Evolutionary conservation across 2,113 vertebrate genomes (phyloP), one percentile per base, ranked within the genome.

Genomic region (Pomatostomus ruficeps): DNA sequence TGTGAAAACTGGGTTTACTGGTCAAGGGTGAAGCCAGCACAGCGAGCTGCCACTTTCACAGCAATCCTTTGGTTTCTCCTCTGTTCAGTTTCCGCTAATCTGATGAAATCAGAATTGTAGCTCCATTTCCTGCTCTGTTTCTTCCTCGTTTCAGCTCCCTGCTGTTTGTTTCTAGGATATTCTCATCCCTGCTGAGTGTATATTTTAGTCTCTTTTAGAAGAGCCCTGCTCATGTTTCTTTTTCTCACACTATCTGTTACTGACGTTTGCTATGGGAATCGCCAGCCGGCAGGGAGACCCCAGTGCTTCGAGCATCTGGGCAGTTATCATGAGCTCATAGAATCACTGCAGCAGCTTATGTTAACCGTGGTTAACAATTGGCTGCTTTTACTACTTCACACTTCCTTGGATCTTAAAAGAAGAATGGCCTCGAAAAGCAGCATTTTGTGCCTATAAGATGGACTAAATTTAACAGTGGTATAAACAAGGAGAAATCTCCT

Each of bases 161-260:
- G 90, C 91, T 96, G 89, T 83, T 96, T 96, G 93, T 85, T 96
- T 94, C 95, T 93, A 77, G 91, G 94, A 93, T 94, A 96, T 94
- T 96, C 85, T 86, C 89, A 85, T 96, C 95, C 95, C 94, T 93
- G 94, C 93, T 96, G 96, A 68, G 91, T 96, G 82, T 94, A 74
- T 91, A 85, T 81, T 96, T 93, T 95, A 77, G 79, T 90, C 82
- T 78, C 57, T 85, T 94, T 91, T 80, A 94, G 89, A 83, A 67
- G 43, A 91, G 59, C 51, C 82, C 93, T 26, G 93, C 91, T 96
- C 95, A 61, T 54, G 79, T 97, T 95, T 94, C 95, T 93, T 76
- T 96, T 96, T 97, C 95, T 96, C 95, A 96, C 95, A 96, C 94
- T 94, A 79, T 91, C 93, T 91, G 16, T 90, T 95, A 91, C 94